phyloP scores from a whole-genome alignment of 1,140 invertebrate species.

The Neocloeon triangulifer region DNA sequence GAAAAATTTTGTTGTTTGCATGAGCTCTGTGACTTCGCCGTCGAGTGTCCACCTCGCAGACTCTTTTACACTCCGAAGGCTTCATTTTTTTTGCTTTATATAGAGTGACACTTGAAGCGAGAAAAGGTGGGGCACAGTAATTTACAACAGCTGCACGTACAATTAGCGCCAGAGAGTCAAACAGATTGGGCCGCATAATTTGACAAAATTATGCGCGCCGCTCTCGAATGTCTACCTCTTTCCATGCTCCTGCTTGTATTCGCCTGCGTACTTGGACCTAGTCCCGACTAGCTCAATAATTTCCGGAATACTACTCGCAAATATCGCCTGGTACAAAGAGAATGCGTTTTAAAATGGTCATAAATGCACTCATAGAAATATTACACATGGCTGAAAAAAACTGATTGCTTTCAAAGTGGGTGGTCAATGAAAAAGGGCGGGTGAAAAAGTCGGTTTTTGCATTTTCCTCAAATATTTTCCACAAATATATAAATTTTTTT shows the following conservation, averaged over 20 bases:
- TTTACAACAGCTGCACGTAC: no score
- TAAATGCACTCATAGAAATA: no score
- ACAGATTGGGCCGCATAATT: neutral
- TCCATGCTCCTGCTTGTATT: conserved; percentile 92
- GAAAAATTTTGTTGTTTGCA: neutral
- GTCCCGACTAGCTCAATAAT: conserved; percentile 96
- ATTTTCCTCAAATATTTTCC: no score
- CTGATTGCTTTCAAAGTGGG: no score
- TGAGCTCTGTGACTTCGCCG: neutral
- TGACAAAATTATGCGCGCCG: neutral
- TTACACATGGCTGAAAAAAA: no score
- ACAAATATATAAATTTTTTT: no score
- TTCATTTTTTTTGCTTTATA: no score
- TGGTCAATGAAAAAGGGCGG: no score
- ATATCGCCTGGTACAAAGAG: no score
- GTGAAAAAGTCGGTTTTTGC: no score
- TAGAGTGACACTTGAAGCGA: neutral
- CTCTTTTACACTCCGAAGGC: neutral
- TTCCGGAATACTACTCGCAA: conserved; percentile 96
- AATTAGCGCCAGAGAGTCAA: conserved; percentile 1
- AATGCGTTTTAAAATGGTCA: no score
- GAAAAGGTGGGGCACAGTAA: neutral
- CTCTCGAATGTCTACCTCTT: conserved; percentile 57
- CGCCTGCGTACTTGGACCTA: conserved; percentile 93
- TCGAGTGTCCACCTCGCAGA: neutral